These are phyloP conservation scores for Arizona elegans DNA, from an alignment of 2,113 vertebrate species.

Conservation along the genomic window DNA sequence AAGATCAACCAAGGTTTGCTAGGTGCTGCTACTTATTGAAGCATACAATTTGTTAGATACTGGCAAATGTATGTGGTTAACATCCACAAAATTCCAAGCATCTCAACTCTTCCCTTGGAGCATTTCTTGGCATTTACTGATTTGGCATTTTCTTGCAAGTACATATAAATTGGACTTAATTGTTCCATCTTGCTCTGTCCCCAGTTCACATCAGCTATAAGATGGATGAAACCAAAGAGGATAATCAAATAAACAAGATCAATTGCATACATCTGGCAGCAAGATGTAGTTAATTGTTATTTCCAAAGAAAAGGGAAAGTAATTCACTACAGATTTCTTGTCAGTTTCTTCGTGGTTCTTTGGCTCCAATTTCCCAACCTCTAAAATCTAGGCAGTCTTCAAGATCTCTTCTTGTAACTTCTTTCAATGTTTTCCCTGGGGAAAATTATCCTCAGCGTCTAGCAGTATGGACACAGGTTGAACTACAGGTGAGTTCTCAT, in stretches of 20 bases:
- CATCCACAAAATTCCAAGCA: background rate
- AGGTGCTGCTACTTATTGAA: background rate
- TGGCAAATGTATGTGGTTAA: background rate
- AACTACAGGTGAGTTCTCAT: background rate
- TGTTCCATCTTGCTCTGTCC: background rate
- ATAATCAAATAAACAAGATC: background rate
- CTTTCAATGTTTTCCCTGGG: background rate
- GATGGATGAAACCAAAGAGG: too few species aligned
- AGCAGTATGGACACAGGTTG: background rate
- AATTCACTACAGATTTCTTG: background rate
- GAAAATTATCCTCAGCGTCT: background rate
- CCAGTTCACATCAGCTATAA: background rate
- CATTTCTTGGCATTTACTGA: background rate
- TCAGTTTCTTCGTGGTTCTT: background rate
- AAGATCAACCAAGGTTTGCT: background rate
- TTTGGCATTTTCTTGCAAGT: background rate
- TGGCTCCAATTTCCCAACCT: background rate
- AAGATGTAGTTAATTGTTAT: background rate
- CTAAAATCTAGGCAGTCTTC: background rate
- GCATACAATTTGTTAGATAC: background rate
- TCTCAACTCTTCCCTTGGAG: background rate
- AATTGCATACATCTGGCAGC: background rate
- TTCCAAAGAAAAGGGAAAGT: background rate
- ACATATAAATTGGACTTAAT: background rate
- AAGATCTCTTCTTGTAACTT: background rate